Conservation (phyloP, 2,888 invertebrate species). For the Cerastoderma edule region DNA sequence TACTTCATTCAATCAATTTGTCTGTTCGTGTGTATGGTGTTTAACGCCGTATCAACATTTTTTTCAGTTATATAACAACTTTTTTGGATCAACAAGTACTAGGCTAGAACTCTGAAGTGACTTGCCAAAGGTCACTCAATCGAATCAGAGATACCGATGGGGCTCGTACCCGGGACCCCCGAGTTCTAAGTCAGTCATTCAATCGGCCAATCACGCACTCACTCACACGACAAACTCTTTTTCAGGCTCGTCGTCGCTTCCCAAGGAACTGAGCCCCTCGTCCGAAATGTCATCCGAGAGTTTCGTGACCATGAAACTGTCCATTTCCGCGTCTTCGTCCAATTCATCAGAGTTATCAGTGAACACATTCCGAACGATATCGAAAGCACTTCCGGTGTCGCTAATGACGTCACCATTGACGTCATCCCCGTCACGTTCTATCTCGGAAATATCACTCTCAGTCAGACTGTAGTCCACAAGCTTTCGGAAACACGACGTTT, state of each 20-base stretch:
- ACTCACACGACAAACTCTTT: no score
- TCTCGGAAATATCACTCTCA: conserved; percentile 33
- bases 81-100: no score
- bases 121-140: no score
- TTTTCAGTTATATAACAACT: no score
- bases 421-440: conserved; percentile 19
- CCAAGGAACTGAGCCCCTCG: conserved; percentile 57
- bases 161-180: no score
- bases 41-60: no score
- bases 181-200: no score
- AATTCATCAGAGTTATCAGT: conserved; percentile 11
- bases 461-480: conserved; percentile 55
- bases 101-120: no score
- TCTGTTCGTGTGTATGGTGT: no score
- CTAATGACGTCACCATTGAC: conserved; percentile 20
- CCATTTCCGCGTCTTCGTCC: conserved; percentile 56
- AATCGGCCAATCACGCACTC: no score
- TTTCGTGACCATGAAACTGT: conserved; percentile 59
- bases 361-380: conserved; percentile 43
- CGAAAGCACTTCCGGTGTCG: conserved; percentile 41
- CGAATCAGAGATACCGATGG: no score
- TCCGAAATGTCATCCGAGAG: conserved; percentile 51
- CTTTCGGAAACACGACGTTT: conserved; percentile 4
- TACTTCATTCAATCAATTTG: no score
- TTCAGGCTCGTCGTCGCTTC: conserved; percentile 54